Conservation (phyloP, 2,113 vertebrate genomes). For the Todiramphus saurophagus region DNA sequence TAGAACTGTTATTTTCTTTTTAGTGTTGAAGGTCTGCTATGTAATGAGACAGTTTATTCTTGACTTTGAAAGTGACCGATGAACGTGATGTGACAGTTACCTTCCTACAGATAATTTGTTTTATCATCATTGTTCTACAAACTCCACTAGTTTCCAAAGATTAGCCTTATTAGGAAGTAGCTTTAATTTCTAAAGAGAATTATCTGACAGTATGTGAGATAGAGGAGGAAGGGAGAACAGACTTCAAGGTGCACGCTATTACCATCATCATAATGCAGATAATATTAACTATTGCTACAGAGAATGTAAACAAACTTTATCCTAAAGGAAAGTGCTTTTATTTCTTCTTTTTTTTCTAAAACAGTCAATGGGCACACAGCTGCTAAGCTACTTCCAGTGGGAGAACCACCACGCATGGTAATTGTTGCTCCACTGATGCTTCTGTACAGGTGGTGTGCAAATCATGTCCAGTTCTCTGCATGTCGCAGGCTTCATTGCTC, state of each 20-base stretch:
- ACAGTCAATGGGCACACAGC: background rate
- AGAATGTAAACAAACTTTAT: background rate
- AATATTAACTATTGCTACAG: background rate
- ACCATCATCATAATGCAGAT: background rate
- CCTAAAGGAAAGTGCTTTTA: background rate
- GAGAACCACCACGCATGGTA: background rate
- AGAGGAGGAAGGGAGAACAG: background rate
- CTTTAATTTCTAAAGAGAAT: background rate
- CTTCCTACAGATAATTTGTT: background rate
- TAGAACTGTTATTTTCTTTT: background rate
- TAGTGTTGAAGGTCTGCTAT: background rate
- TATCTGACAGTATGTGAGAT: background rate
- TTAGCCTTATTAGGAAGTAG: background rate
- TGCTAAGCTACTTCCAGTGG: background rate
- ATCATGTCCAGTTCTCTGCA: background rate
- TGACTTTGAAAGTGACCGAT: background rate
- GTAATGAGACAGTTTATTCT: background rate
- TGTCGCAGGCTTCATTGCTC: background rate
- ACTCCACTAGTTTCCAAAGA: background rate
- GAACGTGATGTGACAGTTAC: background rate
- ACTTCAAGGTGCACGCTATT: background rate
- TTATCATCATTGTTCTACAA: background rate
- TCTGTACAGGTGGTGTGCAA: background rate
- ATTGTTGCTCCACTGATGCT: background rate
- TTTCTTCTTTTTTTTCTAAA: background rate